phyloP scores from a whole-genome alignment of 2,888 invertebrate species.

The Tetrapedia diversipes region DNA sequence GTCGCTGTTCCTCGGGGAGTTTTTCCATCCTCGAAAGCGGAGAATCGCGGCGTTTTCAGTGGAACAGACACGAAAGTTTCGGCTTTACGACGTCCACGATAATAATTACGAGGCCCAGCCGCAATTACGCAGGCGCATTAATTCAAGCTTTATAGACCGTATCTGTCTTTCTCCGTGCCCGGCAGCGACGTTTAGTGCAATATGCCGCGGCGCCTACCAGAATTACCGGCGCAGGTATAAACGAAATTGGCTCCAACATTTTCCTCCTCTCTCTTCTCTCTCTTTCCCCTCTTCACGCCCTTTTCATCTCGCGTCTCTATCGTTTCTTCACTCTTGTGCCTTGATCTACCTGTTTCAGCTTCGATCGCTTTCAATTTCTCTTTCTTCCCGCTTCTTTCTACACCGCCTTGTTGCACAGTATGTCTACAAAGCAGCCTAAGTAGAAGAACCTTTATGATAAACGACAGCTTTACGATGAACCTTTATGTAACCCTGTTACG shows the following conservation, averaged over 20 bases:
- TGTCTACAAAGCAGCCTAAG: too few species aligned
- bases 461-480: too few species aligned
- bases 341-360: slow-evolving; percentile 9
- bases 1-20: background rate
- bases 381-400: background rate
- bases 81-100: slow-evolving; percentile 20
- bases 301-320: background rate
- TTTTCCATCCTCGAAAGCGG: background rate
- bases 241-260: slow-evolving; percentile 59
- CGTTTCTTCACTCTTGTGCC: background rate
- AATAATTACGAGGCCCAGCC: slow-evolving; percentile 47
- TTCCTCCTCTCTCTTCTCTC: slow-evolving; percentile 1
- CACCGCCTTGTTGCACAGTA: too few species aligned
- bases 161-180: slow-evolving; percentile 53
- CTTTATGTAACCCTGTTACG: too few species aligned
- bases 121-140: slow-evolving; percentile 60
- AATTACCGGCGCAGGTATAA: slow-evolving; percentile 59
- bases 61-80: slow-evolving; percentile 29
- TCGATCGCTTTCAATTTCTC: slow-evolving; percentile 37
- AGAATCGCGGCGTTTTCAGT: background rate
- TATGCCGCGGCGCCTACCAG: slow-evolving; percentile 42
- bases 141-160: slow-evolving; percentile 60
- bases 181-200: slow-evolving; percentile 55
- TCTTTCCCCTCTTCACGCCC: background rate
- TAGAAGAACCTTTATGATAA: too few species aligned